These are phyloP conservation scores for Euplagia quadripunctaria DNA, from an alignment of 2,888 invertebrate species.

Conservation along the genomic window DNA sequence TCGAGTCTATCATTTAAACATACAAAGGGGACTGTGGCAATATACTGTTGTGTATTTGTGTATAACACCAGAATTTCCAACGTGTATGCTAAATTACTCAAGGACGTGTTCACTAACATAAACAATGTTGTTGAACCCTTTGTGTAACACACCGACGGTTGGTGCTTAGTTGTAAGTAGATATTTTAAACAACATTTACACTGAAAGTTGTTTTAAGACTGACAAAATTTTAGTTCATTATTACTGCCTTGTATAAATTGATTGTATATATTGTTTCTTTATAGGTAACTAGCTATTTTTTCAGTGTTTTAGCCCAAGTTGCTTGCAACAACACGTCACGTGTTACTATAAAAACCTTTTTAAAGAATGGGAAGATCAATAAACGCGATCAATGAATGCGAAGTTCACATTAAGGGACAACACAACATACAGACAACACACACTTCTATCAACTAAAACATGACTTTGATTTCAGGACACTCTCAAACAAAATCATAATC, in stretches of 20 bases:
- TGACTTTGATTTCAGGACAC: no score
- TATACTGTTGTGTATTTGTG: conserved; percentile 9
- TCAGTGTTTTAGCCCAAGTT: neutral
- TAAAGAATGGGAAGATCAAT: no score
- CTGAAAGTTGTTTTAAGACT: conserved; percentile 9
- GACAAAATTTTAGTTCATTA: neutral
- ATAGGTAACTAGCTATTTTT: neutral
- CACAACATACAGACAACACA: no score
- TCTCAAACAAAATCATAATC: no score
- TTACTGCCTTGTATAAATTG: neutral
- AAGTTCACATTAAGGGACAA: no score
- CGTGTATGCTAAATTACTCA: conserved; percentile 34
- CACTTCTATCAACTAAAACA: no score
- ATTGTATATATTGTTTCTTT: neutral
- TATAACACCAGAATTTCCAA: conserved; percentile 10
- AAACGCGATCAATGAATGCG: no score
- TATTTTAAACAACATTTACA: conserved; percentile 9
- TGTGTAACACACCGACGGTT: conserved; percentile 15
- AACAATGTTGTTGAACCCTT: conserved; percentile 28
- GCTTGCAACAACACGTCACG: no score
- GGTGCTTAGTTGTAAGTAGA: conserved; percentile 7
- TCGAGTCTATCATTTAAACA: conserved; percentile 11
- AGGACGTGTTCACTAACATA: conserved; percentile 31
- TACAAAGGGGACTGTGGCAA: conserved; percentile 6
- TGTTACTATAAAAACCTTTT: no score